Conservation (phyloP, 2,113 vertebrate species). For the Platysternon megacephalum region DNA sequence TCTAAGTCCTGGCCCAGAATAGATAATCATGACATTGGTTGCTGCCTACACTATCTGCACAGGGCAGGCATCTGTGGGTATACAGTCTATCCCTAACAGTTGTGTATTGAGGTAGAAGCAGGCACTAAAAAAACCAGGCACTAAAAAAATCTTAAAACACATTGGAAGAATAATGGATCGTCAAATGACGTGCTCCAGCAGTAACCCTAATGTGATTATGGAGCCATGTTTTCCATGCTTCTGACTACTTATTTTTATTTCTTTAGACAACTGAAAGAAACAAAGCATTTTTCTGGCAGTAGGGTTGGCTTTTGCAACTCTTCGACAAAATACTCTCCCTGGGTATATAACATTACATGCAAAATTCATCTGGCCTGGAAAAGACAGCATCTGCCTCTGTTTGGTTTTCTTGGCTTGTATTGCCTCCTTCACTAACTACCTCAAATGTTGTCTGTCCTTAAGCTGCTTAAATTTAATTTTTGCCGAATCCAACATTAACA, state of each 20-base stretch:
- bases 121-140: not conserved
- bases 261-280: constrained; percentile 31
- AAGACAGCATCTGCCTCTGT: constrained; percentile 44
- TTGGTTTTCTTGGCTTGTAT: constrained; percentile 2
- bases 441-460: not conserved
- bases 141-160: not conserved
- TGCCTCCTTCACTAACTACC: not conserved
- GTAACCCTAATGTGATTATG: not conserved
- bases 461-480: constrained; percentile 3
- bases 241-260: constrained; percentile 30
- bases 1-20: not conserved
- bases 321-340: constrained; percentile 32
- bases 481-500: not conserved
- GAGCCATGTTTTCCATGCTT: not conserved
- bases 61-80: not conserved
- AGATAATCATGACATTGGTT: not conserved
- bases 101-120: not conserved
- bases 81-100: not conserved
- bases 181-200: not conserved
- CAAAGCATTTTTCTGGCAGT: constrained; percentile 50
- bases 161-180: not conserved
- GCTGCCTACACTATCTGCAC: not conserved
- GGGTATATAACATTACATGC: not conserved
- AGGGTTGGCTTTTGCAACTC: not conserved
- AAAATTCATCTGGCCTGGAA: constrained; percentile 40